Evolutionary conservation across 2,113 vertebrate species (phyloP).

Genomic region (Bubo scandiacus): DNA sequence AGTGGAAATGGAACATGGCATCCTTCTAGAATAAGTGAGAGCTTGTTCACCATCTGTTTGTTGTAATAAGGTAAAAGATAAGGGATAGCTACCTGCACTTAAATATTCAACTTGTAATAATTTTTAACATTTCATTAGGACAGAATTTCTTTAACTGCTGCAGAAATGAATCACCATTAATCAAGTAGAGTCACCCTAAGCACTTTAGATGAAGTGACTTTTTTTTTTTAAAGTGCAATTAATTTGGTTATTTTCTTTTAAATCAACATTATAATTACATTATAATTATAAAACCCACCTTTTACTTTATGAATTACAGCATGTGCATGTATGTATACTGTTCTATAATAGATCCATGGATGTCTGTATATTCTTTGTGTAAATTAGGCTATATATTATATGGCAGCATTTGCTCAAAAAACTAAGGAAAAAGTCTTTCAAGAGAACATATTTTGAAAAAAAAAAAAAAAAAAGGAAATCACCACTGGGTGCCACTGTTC

Average conservation of each 20-base stretch:
- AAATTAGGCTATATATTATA: not conserved
- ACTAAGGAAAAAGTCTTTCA: not conserved
- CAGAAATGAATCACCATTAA: not conserved
- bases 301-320: not conserved
- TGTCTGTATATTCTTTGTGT: not conserved
- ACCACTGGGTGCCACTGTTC: conserved; percentile 69
- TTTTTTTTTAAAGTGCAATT: not conserved
- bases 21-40: not conserved
- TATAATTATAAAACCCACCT: not conserved
- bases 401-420: not conserved
- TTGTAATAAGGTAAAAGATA: not conserved
- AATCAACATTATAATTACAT: not conserved
- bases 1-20: not conserved
- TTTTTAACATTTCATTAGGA: not conserved
- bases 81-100: not conserved
- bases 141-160: not conserved
- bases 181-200: not conserved
- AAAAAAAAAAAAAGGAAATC: not conserved
- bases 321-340: rapidly evolving
- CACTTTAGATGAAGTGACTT: not conserved
- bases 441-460: not conserved
- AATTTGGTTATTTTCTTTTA: not conserved
- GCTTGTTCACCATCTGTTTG: not conserved
- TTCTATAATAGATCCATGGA: not conserved
- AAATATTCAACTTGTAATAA: not conserved